Base-by-base conservation (phyloP, 2,888 invertebrate species). In the Sminthurides aquaticus region DNA sequence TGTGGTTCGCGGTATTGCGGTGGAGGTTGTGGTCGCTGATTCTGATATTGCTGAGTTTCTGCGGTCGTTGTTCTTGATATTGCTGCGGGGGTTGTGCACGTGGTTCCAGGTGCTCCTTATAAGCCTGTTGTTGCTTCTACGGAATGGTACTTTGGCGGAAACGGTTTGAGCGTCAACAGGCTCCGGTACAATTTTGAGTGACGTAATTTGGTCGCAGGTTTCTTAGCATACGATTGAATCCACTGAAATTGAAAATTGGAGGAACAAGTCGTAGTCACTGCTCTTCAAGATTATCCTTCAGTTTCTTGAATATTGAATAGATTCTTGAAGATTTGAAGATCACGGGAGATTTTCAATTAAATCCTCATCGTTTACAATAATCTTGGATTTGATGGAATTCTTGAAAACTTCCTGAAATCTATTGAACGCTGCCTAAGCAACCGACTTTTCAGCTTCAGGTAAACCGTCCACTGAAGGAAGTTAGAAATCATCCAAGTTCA, bases 401-500 rank as follows among this genome's bases (percentile, higher is more conserved):
- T 68, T 65, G 61, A 74, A 72, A 61, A 71, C 73, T 25, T 71
- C 71, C 59, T 74, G 69, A 49, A 74, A 74, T 34, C 69, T 67
- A 52, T 69, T 67, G 58, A 74, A 74, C 8, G 74, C 74, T 43
- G 71, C 67, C 43, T 71, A 65, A 5, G 74, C 74, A 20, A 74
- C 71, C 26, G 63, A 64, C 54, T 71, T 71, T 49, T 74, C 74
- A 27, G 69, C 64, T 27, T 70, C 67, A 0, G 69, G 68, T 0
- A 72, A 49, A 25, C 62, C 64, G 3, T 58, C 65, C 3, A 69
- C 60, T 5, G 67, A 68, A 2, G 71, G 68, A 1, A 67, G 65
- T 8, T 69, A 69, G 58, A 74, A 74, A 27, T 74, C 74, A 52
- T 74, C 70, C 28, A 74, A 65, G 62, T 74, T 74, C 3, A 74